Percentiles rank a stretch among this genome's conserved stretches.
These are phyloP conservation scores for Araneus ventricosus DNA, from an alignment of 1,140 invertebrate species.

Conservation along the genomic window DNA sequence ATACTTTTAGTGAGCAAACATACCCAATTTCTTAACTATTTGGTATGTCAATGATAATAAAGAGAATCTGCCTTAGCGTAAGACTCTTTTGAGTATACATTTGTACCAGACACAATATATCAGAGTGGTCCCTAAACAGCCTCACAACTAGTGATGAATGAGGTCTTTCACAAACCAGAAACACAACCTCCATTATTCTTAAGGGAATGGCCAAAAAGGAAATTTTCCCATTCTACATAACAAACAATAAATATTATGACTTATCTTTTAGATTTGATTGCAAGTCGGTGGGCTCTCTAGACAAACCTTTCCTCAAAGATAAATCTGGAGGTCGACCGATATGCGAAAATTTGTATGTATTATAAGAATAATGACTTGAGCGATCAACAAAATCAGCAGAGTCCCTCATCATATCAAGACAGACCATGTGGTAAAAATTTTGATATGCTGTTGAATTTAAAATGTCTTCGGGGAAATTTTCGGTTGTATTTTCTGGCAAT, in stretches of 20 bases:
- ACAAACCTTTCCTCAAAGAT: neutral
- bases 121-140: conserved; percentile 1
- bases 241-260: neutral
- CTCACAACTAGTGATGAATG: neutral
- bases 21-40: neutral
- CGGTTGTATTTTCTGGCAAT: neutral
- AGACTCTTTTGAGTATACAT: neutral
- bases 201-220: neutral
- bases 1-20: neutral
- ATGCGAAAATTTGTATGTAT: conserved; percentile 73
- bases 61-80: neutral
- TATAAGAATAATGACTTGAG: conserved; percentile 62
- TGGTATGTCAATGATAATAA: neutral
- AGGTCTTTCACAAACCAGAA: neutral
- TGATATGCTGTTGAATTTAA: conserved; percentile 43
- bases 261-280: conserved; percentile 12
- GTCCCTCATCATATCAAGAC: conserved; percentile 39
- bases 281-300: neutral
- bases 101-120: neutral
- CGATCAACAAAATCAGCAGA: conserved; percentile 57
- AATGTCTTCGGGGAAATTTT: neutral
- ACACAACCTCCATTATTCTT: neutral
- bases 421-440: conserved; percentile 55
- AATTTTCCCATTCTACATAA: neutral
- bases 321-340: conserved; percentile 52